phyloP scores from a whole-genome alignment of 2,888 invertebrate species.

The Micoletzkya japonica region DNA sequence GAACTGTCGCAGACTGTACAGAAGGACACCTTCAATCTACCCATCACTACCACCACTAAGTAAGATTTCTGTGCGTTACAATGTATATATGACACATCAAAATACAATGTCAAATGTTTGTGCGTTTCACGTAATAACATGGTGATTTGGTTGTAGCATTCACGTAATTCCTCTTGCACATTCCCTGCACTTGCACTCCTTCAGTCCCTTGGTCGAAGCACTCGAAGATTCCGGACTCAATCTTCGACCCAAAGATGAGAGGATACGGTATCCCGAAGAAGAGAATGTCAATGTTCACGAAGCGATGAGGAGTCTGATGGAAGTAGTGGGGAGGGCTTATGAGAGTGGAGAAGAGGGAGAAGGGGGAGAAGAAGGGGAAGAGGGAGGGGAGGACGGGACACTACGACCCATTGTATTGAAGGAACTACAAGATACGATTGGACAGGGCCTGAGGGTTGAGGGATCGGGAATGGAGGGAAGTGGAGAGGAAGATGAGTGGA shows the following conservation, averaged over 20 bases:
- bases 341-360: neutral
- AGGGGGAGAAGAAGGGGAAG: neutral
- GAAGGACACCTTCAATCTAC: conserved; percentile 47
- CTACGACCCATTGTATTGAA: too few relatives aligned
- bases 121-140: too few relatives aligned
- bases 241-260: too few relatives aligned
- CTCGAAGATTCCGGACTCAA: neutral
- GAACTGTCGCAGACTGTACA: conserved; percentile 14
- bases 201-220: neutral
- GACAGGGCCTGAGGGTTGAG: neutral
- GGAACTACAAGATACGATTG: neutral
- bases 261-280: neutral
- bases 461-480: neutral
- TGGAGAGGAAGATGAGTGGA: conserved; percentile 5
- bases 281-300: neutral
- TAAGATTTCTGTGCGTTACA: neutral
- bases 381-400: too few relatives aligned
- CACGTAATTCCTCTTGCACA: too few relatives aligned
- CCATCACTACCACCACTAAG: conserved; percentile 31
- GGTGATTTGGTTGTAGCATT: too few relatives aligned
- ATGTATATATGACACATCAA: neutral
- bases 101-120: neutral
- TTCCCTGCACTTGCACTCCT: too few relatives aligned
- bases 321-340: neutral
- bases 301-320: neutral